A percentile compares a stretch with the other conserved stretches of the same genome.
Conservation (phyloP, 23 tunicate species). For the Trididemnum clinides region DNA sequence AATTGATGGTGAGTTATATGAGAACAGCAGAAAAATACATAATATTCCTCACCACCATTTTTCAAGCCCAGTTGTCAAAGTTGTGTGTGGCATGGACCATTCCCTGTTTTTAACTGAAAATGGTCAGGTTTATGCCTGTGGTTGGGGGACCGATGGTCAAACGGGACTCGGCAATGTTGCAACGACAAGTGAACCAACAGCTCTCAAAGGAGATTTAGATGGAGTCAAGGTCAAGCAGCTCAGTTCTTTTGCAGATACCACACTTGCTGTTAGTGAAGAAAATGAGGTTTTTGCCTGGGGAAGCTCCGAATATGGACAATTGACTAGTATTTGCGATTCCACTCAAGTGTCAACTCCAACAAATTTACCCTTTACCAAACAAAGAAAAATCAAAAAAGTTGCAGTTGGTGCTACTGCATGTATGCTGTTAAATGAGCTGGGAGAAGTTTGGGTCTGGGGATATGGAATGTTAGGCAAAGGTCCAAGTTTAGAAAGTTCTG, state of each 20-base stretch:
- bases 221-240: slow-evolving; percentile 52
- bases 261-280: slow-evolving; percentile 65
- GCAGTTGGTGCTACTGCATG: slow-evolving; percentile 74
- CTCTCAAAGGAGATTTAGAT: slow-evolving; percentile 65
- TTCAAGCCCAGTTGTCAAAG: slow-evolving; percentile 49
- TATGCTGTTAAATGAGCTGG: slow-evolving; percentile 57
- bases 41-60: slow-evolving; percentile 57
- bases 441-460: slow-evolving; percentile 94
- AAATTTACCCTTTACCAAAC: slow-evolving; percentile 46
- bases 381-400: slow-evolving; percentile 47
- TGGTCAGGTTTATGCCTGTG: slow-evolving; percentile 80
- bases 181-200: slow-evolving; percentile 37
- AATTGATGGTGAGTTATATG: slow-evolving; percentile 85
- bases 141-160: slow-evolving; percentile 97
- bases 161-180: slow-evolving; percentile 68
- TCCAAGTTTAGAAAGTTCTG: slow-evolving; percentile 44
- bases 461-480: slow-evolving; percentile 94
- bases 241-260: slow-evolving; percentile 75
- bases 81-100: slow-evolving; percentile 95
- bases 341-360: slow-evolving; percentile 64
- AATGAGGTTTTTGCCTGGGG: slow-evolving; percentile 93
- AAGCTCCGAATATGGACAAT: slow-evolving; percentile 81
- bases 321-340: slow-evolving; percentile 65
- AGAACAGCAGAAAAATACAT: slow-evolving; percentile 59
- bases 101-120: slow-evolving; percentile 67